Base-by-base conservation (phyloP, 2,797 vertebrate species). In the Melanotaenia maccullochi region DNA sequence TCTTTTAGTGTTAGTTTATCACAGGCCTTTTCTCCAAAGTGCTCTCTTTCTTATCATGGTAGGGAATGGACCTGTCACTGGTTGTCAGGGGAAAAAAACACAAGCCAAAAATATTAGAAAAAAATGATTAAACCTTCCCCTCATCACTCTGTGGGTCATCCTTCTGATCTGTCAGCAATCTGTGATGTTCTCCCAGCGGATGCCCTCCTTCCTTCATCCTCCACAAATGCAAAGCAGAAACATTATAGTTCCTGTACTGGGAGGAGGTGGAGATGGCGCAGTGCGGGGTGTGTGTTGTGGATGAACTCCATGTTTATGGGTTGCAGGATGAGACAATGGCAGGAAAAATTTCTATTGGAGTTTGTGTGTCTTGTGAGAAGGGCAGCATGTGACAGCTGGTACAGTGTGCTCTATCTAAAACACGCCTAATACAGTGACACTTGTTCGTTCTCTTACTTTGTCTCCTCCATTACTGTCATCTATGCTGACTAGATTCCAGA, bases 131-230 rank as follows among this genome's bases (percentile, higher is more conserved):
- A 84, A 75, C 59, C 65, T 65, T 67, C 47, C 38, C 20, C 28
- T 78, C 71, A 85, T 87, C 79, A 47, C 67, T 78, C 76, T 51
- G 75, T 35, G 44, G 83, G 35, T 75, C 79, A 12, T 4, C 7
- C 71, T 82, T 74, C 75, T 78, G 74, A 84, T 90, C 73, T 35
- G 80, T 85, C 84, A 81, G 81, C 47, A 49, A 44, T 79, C 63
- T 81, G 28, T 58, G 14, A 30, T 71, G 66, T 11, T 0, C 65
- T 67, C 72, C 58, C 73, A 30, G 65, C 28, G 67, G 68, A 82
- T 36, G 18, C 25, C 52, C 54, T 35, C 60, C 68, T 70, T 38
- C 63, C 69, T 51, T 76, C 62, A 56, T 71, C 47, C 49, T 36
- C 52, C 49, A 25, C 66, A 74, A 62, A 49, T 49, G 20, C 47